These are phyloP conservation scores for Melikaiella ostensackeni DNA, from an alignment of 2,888 invertebrate species.

Conservation along the genomic window DNA sequence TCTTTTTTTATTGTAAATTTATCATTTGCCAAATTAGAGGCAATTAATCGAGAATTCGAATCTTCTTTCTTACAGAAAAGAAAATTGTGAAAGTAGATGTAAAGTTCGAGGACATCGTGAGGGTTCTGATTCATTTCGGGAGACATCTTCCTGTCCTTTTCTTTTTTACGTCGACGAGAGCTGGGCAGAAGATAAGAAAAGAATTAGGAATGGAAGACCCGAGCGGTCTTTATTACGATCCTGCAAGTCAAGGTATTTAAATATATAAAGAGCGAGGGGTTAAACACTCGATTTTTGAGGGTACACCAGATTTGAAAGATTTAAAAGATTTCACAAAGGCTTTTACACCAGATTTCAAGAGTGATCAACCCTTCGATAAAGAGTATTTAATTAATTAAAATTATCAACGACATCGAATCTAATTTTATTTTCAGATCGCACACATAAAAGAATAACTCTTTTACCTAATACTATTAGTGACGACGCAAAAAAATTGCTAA, in stretches of 20 bases:
- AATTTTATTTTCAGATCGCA: constrained; percentile 78
- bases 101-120: constrained; percentile 84
- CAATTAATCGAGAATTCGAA: neutral
- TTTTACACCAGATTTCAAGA: too few species aligned
- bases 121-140: constrained; percentile 88
- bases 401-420: too few species aligned
- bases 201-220: constrained; percentile 84
- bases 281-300: too few species aligned
- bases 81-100: constrained; percentile 82
- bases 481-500: constrained; percentile 83
- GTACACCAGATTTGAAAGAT: too few species aligned
- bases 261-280: neutral
- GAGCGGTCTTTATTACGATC: constrained; percentile 78
- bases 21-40: neutral
- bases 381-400: too few species aligned
- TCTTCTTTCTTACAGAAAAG: constrained; percentile 58
- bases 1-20: neutral
- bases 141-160: constrained; percentile 88
- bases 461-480: constrained; percentile 85
- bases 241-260: constrained; percentile 77
- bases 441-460: constrained; percentile 86
- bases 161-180: constrained; percentile 85
- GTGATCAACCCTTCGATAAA: too few species aligned
- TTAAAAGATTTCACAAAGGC: too few species aligned
- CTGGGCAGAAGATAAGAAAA: constrained; percentile 85